Evolutionary conservation across 2,113 vertebrate genomes (phyloP), one percentile per base, ranked within the genome.

Genomic region (Dasyornis broadbenti): DNA sequence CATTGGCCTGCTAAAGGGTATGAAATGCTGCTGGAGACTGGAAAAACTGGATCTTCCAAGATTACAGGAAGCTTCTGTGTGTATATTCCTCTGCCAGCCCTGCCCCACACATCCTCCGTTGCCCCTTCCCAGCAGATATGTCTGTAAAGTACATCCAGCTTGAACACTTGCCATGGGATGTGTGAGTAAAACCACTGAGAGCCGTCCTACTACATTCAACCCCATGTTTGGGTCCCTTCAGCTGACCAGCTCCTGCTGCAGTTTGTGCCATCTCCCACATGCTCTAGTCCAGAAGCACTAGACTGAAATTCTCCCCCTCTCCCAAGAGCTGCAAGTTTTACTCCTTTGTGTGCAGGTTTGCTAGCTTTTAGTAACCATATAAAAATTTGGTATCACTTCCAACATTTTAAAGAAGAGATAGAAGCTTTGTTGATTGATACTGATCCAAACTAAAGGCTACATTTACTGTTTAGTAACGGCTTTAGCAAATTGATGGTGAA

Each of bases 201-300:
- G 22, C 16, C 53, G 75, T 8, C 10, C 21, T 20, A 10, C 15
- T 33, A 40, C 72, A 31, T 45, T 33, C 33, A 80, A 0, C 3
- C 12, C 10, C 0, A 0, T 2, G 1, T 33, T 66, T 33, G 8
- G 12, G 24, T 28, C 33, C 7, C 42, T 77, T 61, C 24, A 77
- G 31, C 6, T 45, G 37, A 49, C 26, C 33, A 63, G 15, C 14
- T 66, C 24, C 44, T 68, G 20, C 22, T n/a, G 44, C 19, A 44
- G 23, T 57, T 65, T 49, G 11, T 89, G 50, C 37, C 16, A 52
- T 1, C 12, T 4, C 10, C 0, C 0, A 26, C 0, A 3, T 1
- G 1, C 40, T 84, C 45, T 37, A 57, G 22, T 57, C 19, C 17
- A 40, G 28, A 35, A 83, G 16, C 39, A 37, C 8, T 11, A 13